Base-by-base conservation (phyloP, 2,888 invertebrate species). In the Pollenia labialis region DNA sequence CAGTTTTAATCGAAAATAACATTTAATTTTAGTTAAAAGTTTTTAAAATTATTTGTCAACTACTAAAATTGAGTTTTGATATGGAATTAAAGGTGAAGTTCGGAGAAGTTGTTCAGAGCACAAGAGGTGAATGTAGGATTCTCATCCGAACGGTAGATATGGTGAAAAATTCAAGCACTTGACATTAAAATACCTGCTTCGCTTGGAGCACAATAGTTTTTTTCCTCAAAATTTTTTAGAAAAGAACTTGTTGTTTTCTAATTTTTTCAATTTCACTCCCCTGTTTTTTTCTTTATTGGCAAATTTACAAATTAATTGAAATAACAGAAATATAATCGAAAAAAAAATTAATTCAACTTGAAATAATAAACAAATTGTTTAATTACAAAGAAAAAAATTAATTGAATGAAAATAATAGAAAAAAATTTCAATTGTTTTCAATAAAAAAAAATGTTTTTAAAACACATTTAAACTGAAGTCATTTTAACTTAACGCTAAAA, bases 311-410 rank as follows among this genome's bases (percentile, higher is more conserved):
- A 46, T 32, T 46, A 62, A 1, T 66, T 56, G 11, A 52, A 18
- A 12, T n/a, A 52, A 54, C 48, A 58, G 8, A 6, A 12, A 62
- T 18, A 40, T 48, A 23, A 58, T 18, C 1, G 14, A 32, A 60
- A 77, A 60, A 14, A 74, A 48, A 32, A 46, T 64, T 1, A 46
- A 56, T 52, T 54, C 11, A 64, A 54, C 9, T 52, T 50, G 50
- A 23, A 62, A 14, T 62, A 62, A 60, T 74, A 16, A 40, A 50
- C 62, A 75, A 62, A 60, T 60, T 69, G 69, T 23, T 56, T 18
- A 14, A 56, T n/a, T 56, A 16, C 18, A 12, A 56, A 14, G 14
- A 54, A 54, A 2, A 46, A 18, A 18, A 16, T 10, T 2, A 42
- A 44, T 18, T 16, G 9, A 40, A 40, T 40, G 8, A 60, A 60